Conservation (phyloP, 2,797 vertebrate species). For the Etheostoma nigrum region DNA sequence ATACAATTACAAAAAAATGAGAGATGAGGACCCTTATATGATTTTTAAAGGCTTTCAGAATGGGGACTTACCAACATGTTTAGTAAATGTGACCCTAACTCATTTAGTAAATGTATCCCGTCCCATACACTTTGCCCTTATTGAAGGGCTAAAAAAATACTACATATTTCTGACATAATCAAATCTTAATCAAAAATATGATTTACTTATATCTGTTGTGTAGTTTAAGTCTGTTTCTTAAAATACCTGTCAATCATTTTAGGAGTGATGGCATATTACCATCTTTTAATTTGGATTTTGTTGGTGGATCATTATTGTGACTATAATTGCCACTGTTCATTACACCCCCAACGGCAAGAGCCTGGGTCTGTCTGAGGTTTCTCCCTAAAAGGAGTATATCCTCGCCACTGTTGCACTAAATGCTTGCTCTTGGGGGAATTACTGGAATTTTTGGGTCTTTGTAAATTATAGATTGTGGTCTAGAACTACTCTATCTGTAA, state of each 20-base stretch:
- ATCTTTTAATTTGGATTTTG: constrained; percentile 5
- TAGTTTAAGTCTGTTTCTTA: constrained; percentile 5
- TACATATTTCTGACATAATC: neutral
- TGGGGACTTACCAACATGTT: neutral
- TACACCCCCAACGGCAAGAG: too few species aligned
- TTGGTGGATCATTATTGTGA: neutral
- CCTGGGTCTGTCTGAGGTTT: too few species aligned
- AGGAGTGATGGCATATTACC: neutral
- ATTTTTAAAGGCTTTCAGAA: too few species aligned
- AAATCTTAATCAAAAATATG: constrained; percentile 9
- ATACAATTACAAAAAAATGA: neutral
- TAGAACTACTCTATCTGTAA: too few species aligned
- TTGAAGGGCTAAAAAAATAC: too few species aligned
- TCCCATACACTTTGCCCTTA: neutral
- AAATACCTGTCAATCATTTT: neutral
- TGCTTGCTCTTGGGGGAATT: too few species aligned
- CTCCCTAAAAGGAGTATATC: too few species aligned
- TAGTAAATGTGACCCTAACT: neutral
- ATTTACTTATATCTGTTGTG: neutral
- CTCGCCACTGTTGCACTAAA: too few species aligned
- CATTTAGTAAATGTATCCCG: neutral
- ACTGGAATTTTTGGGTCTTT: too few species aligned
- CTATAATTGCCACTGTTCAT: too few species aligned
- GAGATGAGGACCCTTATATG: neutral
- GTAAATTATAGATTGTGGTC: too few species aligned